Evolutionary conservation across 2,113 vertebrate species (phyloP).

Genomic region (Clarias magur): DNA sequence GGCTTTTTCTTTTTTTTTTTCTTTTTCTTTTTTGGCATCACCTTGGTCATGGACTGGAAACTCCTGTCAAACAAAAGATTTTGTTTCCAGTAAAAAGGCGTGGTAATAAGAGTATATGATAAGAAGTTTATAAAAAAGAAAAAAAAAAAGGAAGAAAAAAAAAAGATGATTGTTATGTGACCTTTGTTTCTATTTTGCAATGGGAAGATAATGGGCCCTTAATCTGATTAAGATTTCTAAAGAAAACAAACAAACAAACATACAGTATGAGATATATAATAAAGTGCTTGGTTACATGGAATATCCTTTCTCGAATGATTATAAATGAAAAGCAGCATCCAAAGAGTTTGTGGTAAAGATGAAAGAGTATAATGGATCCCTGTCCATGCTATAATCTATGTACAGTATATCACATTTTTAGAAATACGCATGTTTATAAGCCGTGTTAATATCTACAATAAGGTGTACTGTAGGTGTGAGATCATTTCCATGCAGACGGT

Average conservation of each 20-base stretch:
- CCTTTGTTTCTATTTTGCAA: neutral
- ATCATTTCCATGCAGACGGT: neutral
- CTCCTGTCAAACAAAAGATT: constrained; percentile 28
- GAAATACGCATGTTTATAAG: neutral
- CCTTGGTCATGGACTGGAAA: constrained; percentile 28
- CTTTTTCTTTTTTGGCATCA: constrained; percentile 5
- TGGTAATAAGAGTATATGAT: constrained; percentile 10
- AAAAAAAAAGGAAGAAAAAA: neutral
- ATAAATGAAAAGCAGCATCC: neutral
- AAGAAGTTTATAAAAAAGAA: neutral
- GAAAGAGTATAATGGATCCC: neutral
- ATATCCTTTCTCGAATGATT: neutral
- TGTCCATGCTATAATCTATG: neutral
- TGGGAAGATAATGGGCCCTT: neutral
- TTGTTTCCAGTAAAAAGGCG: constrained; percentile 31
- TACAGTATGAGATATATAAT: too few species aligned
- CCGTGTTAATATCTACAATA: neutral
- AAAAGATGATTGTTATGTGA: neutral
- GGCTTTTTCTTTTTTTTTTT: neutral
- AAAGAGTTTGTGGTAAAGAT: neutral
- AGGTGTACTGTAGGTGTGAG: neutral
- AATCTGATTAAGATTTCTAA: constrained; percentile 6
- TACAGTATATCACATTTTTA: neutral
- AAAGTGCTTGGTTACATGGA: constrained; percentile 4
- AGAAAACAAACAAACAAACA: too few species aligned